Evolutionary conservation across 2,888 invertebrate genomes (phyloP), one percentile per base, ranked within the genome.

Genomic region (Caenorhabditis wallacei): DNA sequence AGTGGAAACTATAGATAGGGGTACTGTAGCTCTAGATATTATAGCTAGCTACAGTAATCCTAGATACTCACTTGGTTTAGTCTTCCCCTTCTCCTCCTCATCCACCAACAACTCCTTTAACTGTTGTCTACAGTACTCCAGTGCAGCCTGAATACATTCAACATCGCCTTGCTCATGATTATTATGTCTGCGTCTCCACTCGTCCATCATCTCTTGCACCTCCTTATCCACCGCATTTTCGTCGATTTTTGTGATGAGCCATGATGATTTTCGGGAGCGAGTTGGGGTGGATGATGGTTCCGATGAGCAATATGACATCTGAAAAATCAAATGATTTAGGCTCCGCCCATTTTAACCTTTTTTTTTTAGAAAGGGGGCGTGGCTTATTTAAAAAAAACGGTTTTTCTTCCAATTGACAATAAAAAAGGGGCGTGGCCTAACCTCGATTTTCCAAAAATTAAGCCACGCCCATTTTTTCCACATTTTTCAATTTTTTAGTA

Each of bases 81-180:
- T 16, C 40, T 16, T 16, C 40, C 40, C 40, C 24, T 37, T 43
- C n/a, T 20, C 26, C 16, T 64, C 57, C 18, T 72, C 82, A 35
- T 75, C 79, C 2, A 54, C 40, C 40, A 86, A 61, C 40, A 81
- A 59, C 26, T 86, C 82, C 40, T 82, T 83, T 56, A 86, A 69
- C 61, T 84, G 70, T 11, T 20, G 61, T 40, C 80, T 71, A 70
- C 86, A 86, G 61, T 80, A 78, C 1, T 81, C 76, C 5, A 85
- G 35, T 5, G 83, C 82, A 13, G 54, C 54, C 26, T 68, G 53
- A 18, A 63, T 59, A 43, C 63, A 64, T 37, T 40, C 69, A 30
- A 63, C 64, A 13, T 63, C 46, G 3, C 40, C 16, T 22, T 57
- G 22, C 0, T 64, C 57, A 1, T 18, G 16, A 8, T 64, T n/a